phyloP scores from a whole-genome alignment of 2,797 vertebrate genomes.

The Myotis vivesi region DNA sequence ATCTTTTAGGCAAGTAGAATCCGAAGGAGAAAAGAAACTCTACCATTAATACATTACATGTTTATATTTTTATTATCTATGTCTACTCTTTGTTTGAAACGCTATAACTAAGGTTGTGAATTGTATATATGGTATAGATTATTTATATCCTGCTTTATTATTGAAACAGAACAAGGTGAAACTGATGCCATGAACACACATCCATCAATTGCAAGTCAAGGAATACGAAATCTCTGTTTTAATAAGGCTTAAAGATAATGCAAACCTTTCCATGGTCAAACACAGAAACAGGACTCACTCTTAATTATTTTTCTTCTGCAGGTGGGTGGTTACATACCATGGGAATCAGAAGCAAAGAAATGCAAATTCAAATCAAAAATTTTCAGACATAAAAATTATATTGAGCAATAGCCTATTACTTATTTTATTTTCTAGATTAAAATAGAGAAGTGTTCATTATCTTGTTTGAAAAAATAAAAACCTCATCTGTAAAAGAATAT shows the following conservation, averaged over 20 bases:
- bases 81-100: slow-evolving; percentile 18
- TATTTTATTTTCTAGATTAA: slow-evolving; percentile 32
- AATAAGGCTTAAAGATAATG: background rate
- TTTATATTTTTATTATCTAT: slow-evolving; percentile 36
- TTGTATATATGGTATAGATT: background rate
- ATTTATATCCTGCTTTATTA: background rate
- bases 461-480: slow-evolving; percentile 53
- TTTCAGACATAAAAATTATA: background rate
- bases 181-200: slow-evolving; percentile 42
- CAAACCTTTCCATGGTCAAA: background rate
- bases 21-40: background rate
- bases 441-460: background rate
- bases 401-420: background rate
- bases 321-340: background rate
- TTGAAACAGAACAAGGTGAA: slow-evolving; percentile 28
- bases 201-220: slow-evolving; percentile 26
- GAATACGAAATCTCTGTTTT: background rate
- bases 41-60: slow-evolving; percentile 25
- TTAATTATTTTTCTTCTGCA: slow-evolving; percentile 24
- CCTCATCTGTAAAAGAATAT: slow-evolving; percentile 23
- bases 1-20: slow-evolving; percentile 52
- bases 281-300: background rate
- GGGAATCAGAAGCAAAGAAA: background rate
- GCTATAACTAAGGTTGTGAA: background rate
- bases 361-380: slow-evolving; percentile 28